Base-by-base conservation (phyloP, 2,113 vertebrate genomes). In the Merops nubicus region DNA sequence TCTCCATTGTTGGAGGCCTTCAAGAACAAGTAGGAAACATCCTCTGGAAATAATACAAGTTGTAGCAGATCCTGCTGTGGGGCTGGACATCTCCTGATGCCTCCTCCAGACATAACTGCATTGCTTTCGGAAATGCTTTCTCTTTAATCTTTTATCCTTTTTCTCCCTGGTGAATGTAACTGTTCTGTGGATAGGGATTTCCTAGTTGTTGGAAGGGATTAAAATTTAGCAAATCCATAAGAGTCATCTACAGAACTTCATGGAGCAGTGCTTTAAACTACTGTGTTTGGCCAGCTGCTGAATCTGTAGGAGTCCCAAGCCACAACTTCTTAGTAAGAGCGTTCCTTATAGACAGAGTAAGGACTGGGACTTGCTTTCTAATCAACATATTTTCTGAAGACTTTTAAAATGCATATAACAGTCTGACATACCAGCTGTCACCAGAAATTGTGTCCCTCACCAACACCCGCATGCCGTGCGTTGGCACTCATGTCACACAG, bases 401-500 rank as follows among this genome's bases (percentile, higher is more conserved):
- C 63, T 93, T 93, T 93, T 50, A 73, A 94, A 95, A 94, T 88
- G 70, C 54, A n/a, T 80, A 6, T 91, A 93, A 22, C 89, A 91
- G 72, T 83, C 82, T 97, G 88, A 95, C 93, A 91, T 96, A 86
- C 75, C 88, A 97, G 80, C 93, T 96, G 92, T 94, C 94, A 95
- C 54, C 78, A 95, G 85, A 80, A 96, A 94, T 67, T 0, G 5
- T 92, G 95, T 91, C 76, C 86, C 73, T 73, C 87, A 93, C 89
- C 2, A 11, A 60, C 89, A 93, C 80, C 18, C 12, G 25, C 23
- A 4, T 85, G 70, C 2, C 1, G 57, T 95, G 31, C 2, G 14
- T 91, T 94, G 96, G 88, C 88, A 95, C 59, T 90, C 62, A 17
- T 77, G 90, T 95, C 45, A 45, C 72, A 59, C 0, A 0, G 70